Base-by-base conservation (phyloP, 1,140 invertebrate genomes). In the Macrobrachium nipponense region DNA sequence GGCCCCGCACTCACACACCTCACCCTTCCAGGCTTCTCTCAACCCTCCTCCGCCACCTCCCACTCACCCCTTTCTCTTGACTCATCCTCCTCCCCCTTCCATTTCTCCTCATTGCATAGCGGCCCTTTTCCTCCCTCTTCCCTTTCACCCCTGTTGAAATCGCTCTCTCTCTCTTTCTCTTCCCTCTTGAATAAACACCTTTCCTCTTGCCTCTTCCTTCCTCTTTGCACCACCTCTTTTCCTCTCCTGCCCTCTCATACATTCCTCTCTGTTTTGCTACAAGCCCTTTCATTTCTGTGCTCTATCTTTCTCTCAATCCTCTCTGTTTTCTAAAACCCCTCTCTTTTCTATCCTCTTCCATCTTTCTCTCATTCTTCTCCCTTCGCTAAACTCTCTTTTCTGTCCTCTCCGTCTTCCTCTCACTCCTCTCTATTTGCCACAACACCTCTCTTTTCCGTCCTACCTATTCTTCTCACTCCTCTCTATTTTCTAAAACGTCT, bases 91-190 rank as follows among this genome's bases (percentile, higher is more conserved):
- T 43, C 36, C 72, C 23, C 17, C 51, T 17, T 60, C 10, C 51
- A 61, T 5, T 10, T 51, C 51, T 12, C 27, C 27, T 36, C 27
- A 36, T 36, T 1, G 27, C 27, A 36, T 4, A 36, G 27, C 27
- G 27, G 27, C 27, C 27, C 27, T 36, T 36, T 36, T 36, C 27
- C 27, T 2, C 27, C 27, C 27, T 36, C 27, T 4, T 36, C 2
- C 36, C 23, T 73, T 15, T 44, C 12, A 73, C 70, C 23, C 8
- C 70, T 27, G 51, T 36, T 73, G 27, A 5, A 12, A 15, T 76
- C 27, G 27, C 18, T 76, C 73, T 76, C 43, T 76, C 43, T 76
- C 27, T 76, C 73, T 43, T 11, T 76, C 18, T n/a, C 51, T 44
- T 51, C 18, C 11, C 73, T 75, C 36, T 75, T 44, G 18, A n/a